Evolutionary conservation across 2,888 invertebrate species (phyloP), one percentile per base, ranked within the genome.

Genomic region (Nipponacmea schrenckii): DNA sequence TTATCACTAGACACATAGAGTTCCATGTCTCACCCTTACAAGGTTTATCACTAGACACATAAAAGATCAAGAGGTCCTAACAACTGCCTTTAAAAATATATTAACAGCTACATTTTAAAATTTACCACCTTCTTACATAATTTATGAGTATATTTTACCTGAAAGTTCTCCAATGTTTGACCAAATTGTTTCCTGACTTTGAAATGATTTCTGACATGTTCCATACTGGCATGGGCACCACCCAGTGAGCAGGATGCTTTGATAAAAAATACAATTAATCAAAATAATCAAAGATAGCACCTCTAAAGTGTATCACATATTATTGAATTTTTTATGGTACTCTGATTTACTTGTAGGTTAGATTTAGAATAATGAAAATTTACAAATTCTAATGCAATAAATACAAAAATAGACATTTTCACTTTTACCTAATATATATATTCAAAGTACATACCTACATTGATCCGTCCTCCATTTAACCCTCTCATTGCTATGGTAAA

Each of bases 401-500:
- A n/a, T n/a, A n/a, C n/a, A n/a, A n/a, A n/a, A n/a, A n/a, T n/a
- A n/a, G n/a, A n/a, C n/a, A n/a, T n/a, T n/a, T n/a, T n/a, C n/a
- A n/a, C n/a, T n/a, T n/a, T n/a, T n/a, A n/a, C n/a, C n/a, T n/a
- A n/a, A n/a, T n/a, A 8, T 10, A 1, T 39, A 10, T 8, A 10
- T 26, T 2, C 50, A 3, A 26, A 46, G 26, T 27, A 68, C 72
- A 74, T 78, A 90, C 90, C 90, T 67, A 91, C 89, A 83, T 91
- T 91, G n/a, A 91, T 83, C 74, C 91, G 81, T 8, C 91, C 92
- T 44, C 92, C 92, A 85, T 92, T 92, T 4, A 92, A 83, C 0
- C 91, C 92, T 74, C 88, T 89, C 92, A 92, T 91, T 39, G 92
- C 92, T 76, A 92, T 91, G 75, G 84, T 90, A 82, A 92, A 92